Conservation (phyloP, 1,140 invertebrate genomes). For the Nasonia longicornis region DNA sequence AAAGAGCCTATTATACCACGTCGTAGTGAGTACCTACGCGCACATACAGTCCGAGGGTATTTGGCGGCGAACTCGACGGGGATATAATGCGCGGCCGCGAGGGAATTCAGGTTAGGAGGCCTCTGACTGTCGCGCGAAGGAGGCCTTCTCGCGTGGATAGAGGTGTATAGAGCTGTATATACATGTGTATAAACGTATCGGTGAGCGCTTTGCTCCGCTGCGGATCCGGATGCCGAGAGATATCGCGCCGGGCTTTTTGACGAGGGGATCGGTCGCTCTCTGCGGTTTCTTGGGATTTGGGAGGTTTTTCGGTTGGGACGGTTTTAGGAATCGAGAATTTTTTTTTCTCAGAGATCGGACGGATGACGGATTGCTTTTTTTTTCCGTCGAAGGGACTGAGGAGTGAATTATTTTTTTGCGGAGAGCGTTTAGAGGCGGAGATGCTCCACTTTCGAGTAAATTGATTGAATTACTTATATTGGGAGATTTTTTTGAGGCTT, state of each 20-base stretch:
- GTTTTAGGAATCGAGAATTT: background rate
- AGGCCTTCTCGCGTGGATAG: constrained; percentile 15
- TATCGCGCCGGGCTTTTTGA: background rate
- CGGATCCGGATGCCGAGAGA: background rate
- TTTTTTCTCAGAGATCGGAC: background rate
- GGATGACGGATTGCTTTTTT: background rate
- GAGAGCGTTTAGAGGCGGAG: background rate
- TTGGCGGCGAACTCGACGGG: constrained; percentile 21
- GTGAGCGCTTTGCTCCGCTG: background rate
- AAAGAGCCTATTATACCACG: background rate
- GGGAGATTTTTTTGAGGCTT: background rate
- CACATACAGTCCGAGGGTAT: background rate
- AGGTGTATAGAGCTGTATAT: background rate
- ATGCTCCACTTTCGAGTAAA: background rate
- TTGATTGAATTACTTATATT: background rate
- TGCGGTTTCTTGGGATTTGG: background rate
- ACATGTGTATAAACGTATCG: background rate
- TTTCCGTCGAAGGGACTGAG: background rate
- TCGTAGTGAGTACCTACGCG: background rate
- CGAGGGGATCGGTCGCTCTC: background rate
- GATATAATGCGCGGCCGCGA: background rate
- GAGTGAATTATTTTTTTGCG: background rate
- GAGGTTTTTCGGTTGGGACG: background rate
- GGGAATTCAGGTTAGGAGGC: constrained; percentile 45
- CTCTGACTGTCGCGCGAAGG: constrained; percentile 13